Evolutionary conservation across 1,140 invertebrate species (phyloP).

Genomic region (Chelonus insularis): DNA sequence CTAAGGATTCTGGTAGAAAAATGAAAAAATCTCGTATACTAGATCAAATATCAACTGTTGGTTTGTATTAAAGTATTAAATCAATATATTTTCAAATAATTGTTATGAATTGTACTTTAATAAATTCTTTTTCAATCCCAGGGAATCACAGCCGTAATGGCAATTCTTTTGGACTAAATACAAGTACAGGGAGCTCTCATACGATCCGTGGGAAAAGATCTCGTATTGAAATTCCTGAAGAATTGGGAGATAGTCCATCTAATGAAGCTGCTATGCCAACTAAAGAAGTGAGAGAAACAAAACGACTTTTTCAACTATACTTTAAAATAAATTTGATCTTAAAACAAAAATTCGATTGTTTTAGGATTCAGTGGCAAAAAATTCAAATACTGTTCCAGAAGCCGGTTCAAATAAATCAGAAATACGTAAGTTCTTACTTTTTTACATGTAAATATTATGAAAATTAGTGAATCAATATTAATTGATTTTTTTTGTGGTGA

Average conservation of each 20-base stretch:
- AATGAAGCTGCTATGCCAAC: slow-evolving; percentile 15
- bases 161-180: background rate
- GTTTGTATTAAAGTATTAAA: slow-evolving; percentile 9
- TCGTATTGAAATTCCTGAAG: slow-evolving; percentile 46
- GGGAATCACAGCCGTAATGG: slow-evolving; percentile 18
- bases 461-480: slow-evolving; percentile 3
- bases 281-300: no score
- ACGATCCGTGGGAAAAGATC: slow-evolving; percentile 43
- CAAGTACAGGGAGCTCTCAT: slow-evolving; percentile 12
- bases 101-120: no score
- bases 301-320: no score
- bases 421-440: slow-evolving; percentile 34
- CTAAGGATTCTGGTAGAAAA: slow-evolving; percentile 23
- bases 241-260: slow-evolving; percentile 32
- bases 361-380: slow-evolving; percentile 16
- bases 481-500: background rate
- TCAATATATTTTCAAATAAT: no score
- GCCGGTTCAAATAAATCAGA: slow-evolving; percentile 27
- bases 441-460: no score
- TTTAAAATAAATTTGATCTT: no score
- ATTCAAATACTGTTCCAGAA: background rate
- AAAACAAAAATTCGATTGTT: slow-evolving; percentile 9
- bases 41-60: slow-evolving; percentile 7
- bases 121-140: slow-evolving; percentile 8
- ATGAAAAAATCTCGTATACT: slow-evolving; percentile 26